Conservation (phyloP, 2,888 invertebrate species). For the Hedya salicella region DNA sequence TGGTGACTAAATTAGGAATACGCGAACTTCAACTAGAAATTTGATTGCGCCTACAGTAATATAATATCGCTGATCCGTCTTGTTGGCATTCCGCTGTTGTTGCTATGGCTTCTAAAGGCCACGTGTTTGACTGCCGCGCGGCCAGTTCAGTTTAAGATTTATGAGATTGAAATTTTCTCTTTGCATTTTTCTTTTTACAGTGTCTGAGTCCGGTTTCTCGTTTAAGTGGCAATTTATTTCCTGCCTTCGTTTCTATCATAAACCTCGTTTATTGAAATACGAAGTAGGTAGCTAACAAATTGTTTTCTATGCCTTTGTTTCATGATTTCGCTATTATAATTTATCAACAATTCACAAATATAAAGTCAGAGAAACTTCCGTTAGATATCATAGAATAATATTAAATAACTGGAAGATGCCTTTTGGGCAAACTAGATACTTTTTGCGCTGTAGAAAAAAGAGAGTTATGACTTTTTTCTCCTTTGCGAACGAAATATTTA, state of each 20-base stretch:
- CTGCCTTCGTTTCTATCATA: slow-evolving; percentile 42
- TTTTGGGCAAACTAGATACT: too few relatives aligned
- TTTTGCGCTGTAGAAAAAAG: too few relatives aligned
- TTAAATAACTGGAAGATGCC: too few relatives aligned
- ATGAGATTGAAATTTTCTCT: slow-evolving; percentile 39
- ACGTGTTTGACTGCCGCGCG: slow-evolving; percentile 30
- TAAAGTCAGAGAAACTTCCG: not conserved
- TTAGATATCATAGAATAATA: not conserved
- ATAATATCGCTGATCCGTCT: not conserved
- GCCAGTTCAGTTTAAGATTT: slow-evolving; percentile 36
- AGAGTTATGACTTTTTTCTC: too few relatives aligned
- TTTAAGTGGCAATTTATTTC: slow-evolving; percentile 45
- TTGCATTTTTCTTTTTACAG: slow-evolving; percentile 30
- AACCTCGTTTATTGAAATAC: slow-evolving; percentile 46
- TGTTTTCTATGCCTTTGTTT: slow-evolving; percentile 8
- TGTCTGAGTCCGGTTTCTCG: slow-evolving; percentile 42
- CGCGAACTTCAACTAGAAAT: too few relatives aligned
- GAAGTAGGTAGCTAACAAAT: slow-evolving; percentile 29
- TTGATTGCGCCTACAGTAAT: not conserved
- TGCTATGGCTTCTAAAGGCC: slow-evolving; percentile 20
- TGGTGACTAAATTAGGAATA: too few relatives aligned
- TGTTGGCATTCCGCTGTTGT: not conserved
- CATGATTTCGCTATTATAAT: not conserved
- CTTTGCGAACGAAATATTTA: too few relatives aligned
- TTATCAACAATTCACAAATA: not conserved